Evolutionary conservation across 2,888 invertebrate genomes (phyloP), one percentile per base, ranked within the genome.

Genomic region (Melinopterus prodromus): DNA sequence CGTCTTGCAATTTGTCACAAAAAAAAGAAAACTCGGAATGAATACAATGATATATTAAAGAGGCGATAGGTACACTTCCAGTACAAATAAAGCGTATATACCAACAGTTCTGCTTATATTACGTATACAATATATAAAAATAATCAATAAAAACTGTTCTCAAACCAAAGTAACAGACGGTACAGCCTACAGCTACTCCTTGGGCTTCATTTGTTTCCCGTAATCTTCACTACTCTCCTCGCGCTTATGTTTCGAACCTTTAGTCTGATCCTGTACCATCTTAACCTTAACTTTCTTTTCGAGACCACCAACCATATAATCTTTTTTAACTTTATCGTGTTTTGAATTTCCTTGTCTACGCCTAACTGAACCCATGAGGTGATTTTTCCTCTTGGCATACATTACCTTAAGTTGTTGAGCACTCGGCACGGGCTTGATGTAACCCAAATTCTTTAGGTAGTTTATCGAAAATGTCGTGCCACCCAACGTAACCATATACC

Each of bases 401-500:
- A 94, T 92, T 86, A 92, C 92, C 86, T 92, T 93, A 9, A 94
- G 89, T 83, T 92, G 88, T 84, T 92, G 92, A 78, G 90, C 90
- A 26, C 93, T 93, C 16, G 95, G 95, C 53, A 96, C 93, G n/a
- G 96, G 96, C 87, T 94, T 95, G 81, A 97, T 95, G 88, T 94
- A 94, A 77, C 98, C 98, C 87, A 93, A 92, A 85, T 92, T 92
- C 84, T 93, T 94, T 83, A 98, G 90, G 86, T 94, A 95, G 85
- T 93, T 96, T 80, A 98, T 97, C 6, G 95, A 93, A 87, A 95
- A 89, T 16, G 97, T 97, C 16, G 98, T 97, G 74, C 96, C 96
- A 84, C 96, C 97, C 87, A 98, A 88, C 76, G 98, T 99, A 0
- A 98, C 94, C n/a, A 97, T 95, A 89, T 98, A 99, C 84, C 99